phyloP scores from a whole-genome alignment of 23 tunicate genomes.

The Ascidia mentula region DNA sequence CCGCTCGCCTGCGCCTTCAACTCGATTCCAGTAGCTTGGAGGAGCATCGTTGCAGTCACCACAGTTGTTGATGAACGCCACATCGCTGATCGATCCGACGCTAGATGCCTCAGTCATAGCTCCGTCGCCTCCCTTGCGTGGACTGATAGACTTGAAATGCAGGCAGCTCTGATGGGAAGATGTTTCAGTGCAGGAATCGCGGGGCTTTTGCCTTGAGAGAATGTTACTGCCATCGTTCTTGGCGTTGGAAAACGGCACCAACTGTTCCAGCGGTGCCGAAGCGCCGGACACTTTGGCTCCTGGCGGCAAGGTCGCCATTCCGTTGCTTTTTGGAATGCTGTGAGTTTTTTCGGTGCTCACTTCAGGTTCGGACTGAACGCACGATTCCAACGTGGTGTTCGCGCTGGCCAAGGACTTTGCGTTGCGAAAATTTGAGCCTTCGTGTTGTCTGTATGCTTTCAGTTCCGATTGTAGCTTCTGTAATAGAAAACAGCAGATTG shows the following conservation, averaged over 20 bases:
- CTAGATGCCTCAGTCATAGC: neutral
- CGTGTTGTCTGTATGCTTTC: constrained; percentile 6
- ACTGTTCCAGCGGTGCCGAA: neutral
- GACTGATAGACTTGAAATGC: constrained; percentile 1
- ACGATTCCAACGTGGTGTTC: neutral
- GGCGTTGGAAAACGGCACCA: neutral
- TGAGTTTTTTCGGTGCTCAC: neutral
- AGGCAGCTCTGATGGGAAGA: neutral
- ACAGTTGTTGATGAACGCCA: constrained; percentile 5
- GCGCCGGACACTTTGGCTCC: neutral
- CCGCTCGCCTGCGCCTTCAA: neutral
- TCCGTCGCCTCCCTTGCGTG: constrained; percentile 1
- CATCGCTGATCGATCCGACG: neutral
- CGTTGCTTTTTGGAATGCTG: neutral
- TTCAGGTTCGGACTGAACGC: neutral
- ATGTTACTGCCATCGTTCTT: neutral
- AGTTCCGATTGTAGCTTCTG: constrained; percentile 26
- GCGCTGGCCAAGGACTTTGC: neutral
- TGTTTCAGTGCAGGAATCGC: neutral
- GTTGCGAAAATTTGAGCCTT: neutral
- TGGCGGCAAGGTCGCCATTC: neutral
- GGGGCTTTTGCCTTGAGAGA: neutral
- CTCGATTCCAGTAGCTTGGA: neutral
- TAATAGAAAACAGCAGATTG: neutral
- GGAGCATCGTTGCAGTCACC: neutral